A percentile compares a stretch with the other conserved stretches of the same genome.
phyloP scores from a whole-genome alignment of 1,140 invertebrate species.

The Phortica variegata region DNA sequence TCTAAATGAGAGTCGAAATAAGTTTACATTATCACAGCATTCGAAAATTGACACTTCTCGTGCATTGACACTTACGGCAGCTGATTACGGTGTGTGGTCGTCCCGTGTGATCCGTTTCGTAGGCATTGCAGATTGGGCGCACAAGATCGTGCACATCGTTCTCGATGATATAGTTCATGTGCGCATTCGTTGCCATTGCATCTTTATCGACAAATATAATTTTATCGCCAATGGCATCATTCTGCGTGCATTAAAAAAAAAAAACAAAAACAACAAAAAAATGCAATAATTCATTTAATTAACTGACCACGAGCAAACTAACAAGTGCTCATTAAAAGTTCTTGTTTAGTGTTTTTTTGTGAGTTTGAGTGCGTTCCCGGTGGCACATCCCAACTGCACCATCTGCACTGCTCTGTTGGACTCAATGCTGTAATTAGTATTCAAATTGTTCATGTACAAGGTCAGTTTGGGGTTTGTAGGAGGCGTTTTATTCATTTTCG shows the following conservation, averaged over 20 bases:
- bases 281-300: conserved; percentile 29
- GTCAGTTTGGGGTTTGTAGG: conserved; percentile 21
- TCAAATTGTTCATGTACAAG: conserved; percentile 28
- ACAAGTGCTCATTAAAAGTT: conserved; percentile 33
- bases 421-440: conserved; percentile 28
- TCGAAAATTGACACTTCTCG: not conserved
- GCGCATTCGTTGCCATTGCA: conserved; percentile 36
- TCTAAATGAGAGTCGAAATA: conserved; percentile 21
- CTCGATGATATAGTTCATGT: conserved; percentile 39
- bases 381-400: conserved; percentile 24
- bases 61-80: conserved; percentile 42
- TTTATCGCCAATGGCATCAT: conserved; percentile 39
- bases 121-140: conserved; percentile 40
- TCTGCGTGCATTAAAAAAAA: no score
- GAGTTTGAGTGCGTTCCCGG: conserved; percentile 20
- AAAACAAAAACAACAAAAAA: not conserved
- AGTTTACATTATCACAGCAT: not conserved
- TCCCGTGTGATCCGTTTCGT: conserved; percentile 50
- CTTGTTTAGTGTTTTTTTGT: not conserved
- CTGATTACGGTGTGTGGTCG: conserved; percentile 46
- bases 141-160: conserved; percentile 37
- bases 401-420: no score
- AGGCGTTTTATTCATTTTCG: conserved; percentile 10
- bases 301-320: conserved; percentile 24
- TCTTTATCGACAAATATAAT: conserved; percentile 52